Evolutionary conservation across 2,113 vertebrate genomes (phyloP), one percentile per base, ranked within the genome.

Genomic region (Hippopotamus amphibius): DNA sequence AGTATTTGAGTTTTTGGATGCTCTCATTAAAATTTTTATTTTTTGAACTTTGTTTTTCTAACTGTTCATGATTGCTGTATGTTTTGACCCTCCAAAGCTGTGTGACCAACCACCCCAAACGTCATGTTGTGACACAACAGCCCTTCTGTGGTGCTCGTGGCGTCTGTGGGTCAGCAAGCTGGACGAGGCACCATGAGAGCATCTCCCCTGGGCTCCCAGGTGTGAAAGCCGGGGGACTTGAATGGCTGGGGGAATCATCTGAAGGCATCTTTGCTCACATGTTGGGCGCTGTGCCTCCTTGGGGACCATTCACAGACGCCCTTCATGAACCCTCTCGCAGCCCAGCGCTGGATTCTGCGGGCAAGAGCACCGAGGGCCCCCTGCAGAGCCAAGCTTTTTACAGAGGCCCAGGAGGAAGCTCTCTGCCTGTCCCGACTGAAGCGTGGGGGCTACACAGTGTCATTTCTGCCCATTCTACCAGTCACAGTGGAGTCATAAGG

Each of bases 111-210:
- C 41, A 7, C 9, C 11, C 22, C 37, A 43, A 41, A 41, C 46
- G 4, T 6, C 7, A 28, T 11, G 7, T 11, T 24, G 30, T 59
- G 63, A 71, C 9, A 11, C 26, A 17, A 21, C 16, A 15, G 72
- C 46, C 16, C 22, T 30, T 28, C 17, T 2, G 0, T 15, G 2
- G 3, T 8, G 28, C 26, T 63, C 11, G 0, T 2, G 1, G 93
- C 1, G 0, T 24, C n/a, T 7, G 6, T 24, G 43, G 57, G 13
- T 24, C 9, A 55, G 24, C 37, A 8, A 0, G 46, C 37, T 2
- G 30, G n/a, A 48, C 33, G 6, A 24, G 16, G 37, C 2, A 3
- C n/a, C 11, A 8, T 7, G 30, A 37, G 11, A 26, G 5, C 2
- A 17, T 13, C 14, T 26, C 12, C 7, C 26, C 53, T 48, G 46